phyloP scores from a whole-genome alignment of 2,113 vertebrate genomes.

The Capricornis sumatraensis region DNA sequence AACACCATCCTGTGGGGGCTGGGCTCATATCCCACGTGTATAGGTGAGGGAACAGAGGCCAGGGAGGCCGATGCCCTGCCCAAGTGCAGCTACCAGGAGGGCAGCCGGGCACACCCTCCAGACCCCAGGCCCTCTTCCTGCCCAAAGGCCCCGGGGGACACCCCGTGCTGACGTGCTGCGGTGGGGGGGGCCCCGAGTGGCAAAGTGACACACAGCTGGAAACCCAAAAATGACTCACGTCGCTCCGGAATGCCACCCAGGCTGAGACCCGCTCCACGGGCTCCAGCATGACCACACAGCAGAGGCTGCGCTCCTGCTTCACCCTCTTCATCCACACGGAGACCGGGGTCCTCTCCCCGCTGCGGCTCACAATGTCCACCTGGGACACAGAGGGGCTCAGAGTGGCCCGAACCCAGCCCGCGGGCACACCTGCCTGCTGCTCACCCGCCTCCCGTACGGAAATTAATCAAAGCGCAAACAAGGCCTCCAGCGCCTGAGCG shows the following conservation, averaged over 20 bases:
- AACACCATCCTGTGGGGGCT: background rate
- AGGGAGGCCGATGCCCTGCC: background rate
- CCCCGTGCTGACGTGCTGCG: fast-evolving
- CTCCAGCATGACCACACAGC: conserved; percentile 87
- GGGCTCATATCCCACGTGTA: fast-evolving
- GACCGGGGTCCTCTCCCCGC: conserved; percentile 83
- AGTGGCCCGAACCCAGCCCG: fast-evolving
- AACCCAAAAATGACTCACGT: conserved; percentile 77
- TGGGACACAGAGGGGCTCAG: conserved; percentile 58
- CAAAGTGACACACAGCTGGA: fast-evolving
- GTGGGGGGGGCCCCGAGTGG: background rate
- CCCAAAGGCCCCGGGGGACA: fast-evolving
- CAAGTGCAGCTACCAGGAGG: background rate
- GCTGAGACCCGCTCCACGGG: conserved; percentile 88
- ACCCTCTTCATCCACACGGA: conserved; percentile 84
- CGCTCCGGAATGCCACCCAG: conserved; percentile 83
- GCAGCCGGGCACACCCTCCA: background rate
- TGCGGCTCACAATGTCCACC: conserved; percentile 84
- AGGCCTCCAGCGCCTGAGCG: background rate
- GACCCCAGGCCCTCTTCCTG: background rate
- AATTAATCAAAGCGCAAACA: background rate
- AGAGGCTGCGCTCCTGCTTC: conserved; percentile 67
- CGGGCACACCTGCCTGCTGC: fast-evolving
- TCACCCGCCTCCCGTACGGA: background rate
- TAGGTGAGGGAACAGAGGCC: background rate